phyloP scores from a whole-genome alignment of 2,888 invertebrate genomes.

The Heliothis peltigera region DNA sequence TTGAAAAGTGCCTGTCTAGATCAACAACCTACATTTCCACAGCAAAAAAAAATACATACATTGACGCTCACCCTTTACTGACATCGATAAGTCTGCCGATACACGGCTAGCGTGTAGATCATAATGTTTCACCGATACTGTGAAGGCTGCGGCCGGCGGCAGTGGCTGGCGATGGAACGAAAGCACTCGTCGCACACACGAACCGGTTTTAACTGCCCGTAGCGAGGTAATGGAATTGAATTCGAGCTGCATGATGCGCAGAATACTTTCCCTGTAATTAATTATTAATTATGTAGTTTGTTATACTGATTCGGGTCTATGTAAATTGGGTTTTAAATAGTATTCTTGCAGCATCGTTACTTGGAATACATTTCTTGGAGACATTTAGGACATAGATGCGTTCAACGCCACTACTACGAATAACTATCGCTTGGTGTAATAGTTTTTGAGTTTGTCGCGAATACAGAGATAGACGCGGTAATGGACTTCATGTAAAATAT shows the following conservation, averaged over 20 bases:
- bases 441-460: too few relatives aligned
- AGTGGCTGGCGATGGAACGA: conserved; percentile 70
- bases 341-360: too few relatives aligned
- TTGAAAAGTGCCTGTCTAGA: background rate
- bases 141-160: conserved; percentile 64
- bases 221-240: conserved; percentile 97
- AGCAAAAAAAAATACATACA: conserved; percentile 1
- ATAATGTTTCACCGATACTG: conserved; percentile 70
- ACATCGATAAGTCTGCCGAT: conserved; percentile 1
- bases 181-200: conserved; percentile 98
- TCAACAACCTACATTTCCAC: background rate
- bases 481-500: too few relatives aligned
- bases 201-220: conserved; percentile 97
- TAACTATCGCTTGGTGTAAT: too few relatives aligned
- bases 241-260: conserved; percentile 98
- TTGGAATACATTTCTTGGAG: too few relatives aligned
- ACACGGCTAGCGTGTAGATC: background rate
- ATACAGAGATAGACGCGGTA: too few relatives aligned
- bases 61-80: background rate
- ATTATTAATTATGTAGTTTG: background rate
- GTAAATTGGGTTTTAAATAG: background rate
- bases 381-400: too few relatives aligned
- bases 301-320: background rate
- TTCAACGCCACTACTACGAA: too few relatives aligned
- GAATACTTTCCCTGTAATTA: conserved; percentile 93